A percentile compares a stretch with the other conserved stretches of the same genome.
These are phyloP conservation scores for Sebastes trivittatus DNA, from an alignment of 2,797 vertebrate genomes.

Conservation along the genomic window DNA sequence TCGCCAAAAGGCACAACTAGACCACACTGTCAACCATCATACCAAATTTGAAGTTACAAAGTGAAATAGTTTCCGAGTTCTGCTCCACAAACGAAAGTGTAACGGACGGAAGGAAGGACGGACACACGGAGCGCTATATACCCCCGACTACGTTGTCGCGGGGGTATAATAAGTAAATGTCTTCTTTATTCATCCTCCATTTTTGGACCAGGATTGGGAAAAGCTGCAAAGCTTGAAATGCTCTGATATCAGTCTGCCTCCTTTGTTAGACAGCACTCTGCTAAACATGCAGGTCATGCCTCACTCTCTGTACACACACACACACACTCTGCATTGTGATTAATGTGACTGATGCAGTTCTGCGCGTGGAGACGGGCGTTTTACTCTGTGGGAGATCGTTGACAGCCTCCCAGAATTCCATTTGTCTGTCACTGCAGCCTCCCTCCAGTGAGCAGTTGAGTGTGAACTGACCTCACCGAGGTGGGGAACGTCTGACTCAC, in stretches of 20 bases:
- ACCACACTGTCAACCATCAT: too few species aligned
- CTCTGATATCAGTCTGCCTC: not conserved
- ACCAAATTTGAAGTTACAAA: too few species aligned
- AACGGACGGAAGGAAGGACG: too few species aligned
- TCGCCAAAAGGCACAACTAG: too few species aligned
- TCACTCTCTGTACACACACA: not conserved
- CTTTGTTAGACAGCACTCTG: constrained; percentile 1
- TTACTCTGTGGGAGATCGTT: not conserved
- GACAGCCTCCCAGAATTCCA: constrained; percentile 16
- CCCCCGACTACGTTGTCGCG: too few species aligned
- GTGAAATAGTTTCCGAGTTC: too few species aligned
- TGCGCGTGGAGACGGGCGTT: not conserved
- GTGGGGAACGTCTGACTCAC: constrained; percentile 12
- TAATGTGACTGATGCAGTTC: constrained; percentile 14
- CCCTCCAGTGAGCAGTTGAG: not conserved
- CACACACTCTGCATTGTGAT: not conserved
- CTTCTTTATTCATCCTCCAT: not conserved
- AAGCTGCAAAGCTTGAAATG: not conserved
- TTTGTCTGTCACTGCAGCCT: not conserved
- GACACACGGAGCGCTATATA: too few species aligned
- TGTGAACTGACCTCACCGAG: not conserved
- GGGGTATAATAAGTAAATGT: too few species aligned
- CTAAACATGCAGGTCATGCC: constrained; percentile 29
- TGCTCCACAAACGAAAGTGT: too few species aligned
- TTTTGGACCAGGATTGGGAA: too few species aligned